Percentiles rank a stretch among this genome's conserved stretches.
phyloP scores from a whole-genome alignment of 2,888 invertebrate species.

The Gryllus longicercus region DNA sequence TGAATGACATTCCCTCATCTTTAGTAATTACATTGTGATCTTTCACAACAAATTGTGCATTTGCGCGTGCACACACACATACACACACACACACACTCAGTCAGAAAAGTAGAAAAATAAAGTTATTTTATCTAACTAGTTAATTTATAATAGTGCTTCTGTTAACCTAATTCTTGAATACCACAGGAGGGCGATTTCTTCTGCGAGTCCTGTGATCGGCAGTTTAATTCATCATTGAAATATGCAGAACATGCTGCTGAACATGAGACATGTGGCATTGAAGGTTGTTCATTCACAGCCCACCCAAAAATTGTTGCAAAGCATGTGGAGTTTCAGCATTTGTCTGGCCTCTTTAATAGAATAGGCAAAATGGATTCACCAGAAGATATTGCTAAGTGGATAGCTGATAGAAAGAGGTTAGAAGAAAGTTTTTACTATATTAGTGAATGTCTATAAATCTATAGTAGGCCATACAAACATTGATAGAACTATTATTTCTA shows the following conservation, averaged over 20 bases:
- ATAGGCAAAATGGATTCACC: constrained; percentile 71
- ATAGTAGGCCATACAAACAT: no score
- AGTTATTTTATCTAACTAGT: no score
- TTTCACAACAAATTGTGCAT: no score
- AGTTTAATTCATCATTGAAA: constrained; percentile 59
- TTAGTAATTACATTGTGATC: no score
- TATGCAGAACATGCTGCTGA: constrained; percentile 66
- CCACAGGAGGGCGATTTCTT: constrained; percentile 47
- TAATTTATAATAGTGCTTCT: neutral
- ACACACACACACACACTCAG: no score
- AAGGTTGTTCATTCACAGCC: constrained; percentile 76
- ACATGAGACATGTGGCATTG: constrained; percentile 75
- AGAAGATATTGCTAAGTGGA: constrained; percentile 82
- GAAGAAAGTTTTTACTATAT: neutral
- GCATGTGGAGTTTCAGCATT: constrained; percentile 80
- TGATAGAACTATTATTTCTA: neutral
- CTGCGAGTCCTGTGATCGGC: constrained; percentile 80
- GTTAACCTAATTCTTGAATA: neutral
- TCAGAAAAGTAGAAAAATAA: no score
- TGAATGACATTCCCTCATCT: no score
- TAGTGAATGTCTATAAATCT: no score
- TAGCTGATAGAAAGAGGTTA: constrained; percentile 69
- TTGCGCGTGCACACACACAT: no score
- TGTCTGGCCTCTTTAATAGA: constrained; percentile 74
- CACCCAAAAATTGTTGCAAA: constrained; percentile 74